Base-by-base conservation (phyloP, 2,888 invertebrate species). In the Plemyria rubiginata region DNA sequence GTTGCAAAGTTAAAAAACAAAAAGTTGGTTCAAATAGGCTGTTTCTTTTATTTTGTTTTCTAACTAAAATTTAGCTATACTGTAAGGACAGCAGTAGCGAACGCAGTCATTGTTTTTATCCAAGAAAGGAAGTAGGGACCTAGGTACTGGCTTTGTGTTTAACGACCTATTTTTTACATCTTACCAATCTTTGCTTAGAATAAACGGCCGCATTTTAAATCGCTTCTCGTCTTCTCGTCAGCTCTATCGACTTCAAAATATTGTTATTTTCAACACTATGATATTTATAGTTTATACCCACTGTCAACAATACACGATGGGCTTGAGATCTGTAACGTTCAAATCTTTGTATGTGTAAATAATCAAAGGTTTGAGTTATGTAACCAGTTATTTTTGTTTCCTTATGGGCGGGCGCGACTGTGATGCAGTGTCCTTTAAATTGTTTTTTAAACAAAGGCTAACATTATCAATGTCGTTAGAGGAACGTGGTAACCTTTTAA, bases 101-200 rank as follows among this genome's bases (percentile, higher is more conserved):
- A 40, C 36, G 48, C 22, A 8, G 1, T 13, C 11, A 9, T 48
- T 48, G 13, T 13, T 56, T 41, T 49, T 49, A 56, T 40, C 28
- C 22, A 22, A 50, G 22, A 28, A 56, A 32, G 32, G 8, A 32
- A 32, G 32, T 32, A 32, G 29, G 29, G 4, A 29, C 7, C 29
- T 29, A 49, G 41, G 12, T n/a, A 41, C 15, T 22, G 22, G 13
- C 15, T 56, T 56, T 49, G 12, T 56, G 40, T 2, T 13, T 40
- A 45, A 55, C 38, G 38, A 36, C 16, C 29, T 56, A 38, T 56
- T 56, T 29, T n/a, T n/a, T n/a, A n/a, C n/a, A n/a, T n/a, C 13
- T 41, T 11, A 8, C 4, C 5, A n/a, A 6, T 43, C 43, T 43
- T 43, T 8, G 8, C 13, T 43, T 43, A 15, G 2, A 22, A 22